Evolutionary conservation across 2,888 invertebrate species (phyloP).

Genomic region (Gasteruption jaculator): DNA sequence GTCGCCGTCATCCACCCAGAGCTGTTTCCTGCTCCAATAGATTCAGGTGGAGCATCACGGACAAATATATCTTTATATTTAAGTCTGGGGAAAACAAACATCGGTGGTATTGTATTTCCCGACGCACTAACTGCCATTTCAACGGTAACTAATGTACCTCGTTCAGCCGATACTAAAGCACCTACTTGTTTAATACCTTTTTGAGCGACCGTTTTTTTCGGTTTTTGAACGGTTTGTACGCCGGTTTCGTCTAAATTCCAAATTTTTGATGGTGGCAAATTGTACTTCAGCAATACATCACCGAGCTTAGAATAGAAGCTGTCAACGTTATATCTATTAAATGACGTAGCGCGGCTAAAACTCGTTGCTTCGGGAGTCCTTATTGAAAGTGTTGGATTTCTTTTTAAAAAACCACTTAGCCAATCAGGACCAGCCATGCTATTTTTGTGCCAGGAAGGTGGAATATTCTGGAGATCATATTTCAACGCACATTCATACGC

Average conservation of each 20-base stretch:
- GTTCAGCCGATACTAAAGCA: slow-evolving; percentile 19
- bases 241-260: slow-evolving; percentile 37
- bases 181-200: slow-evolving; percentile 19
- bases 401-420: slow-evolving; percentile 32
- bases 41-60: slow-evolving; percentile 31
- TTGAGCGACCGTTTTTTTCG: slow-evolving; percentile 16
- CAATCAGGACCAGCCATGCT: slow-evolving; percentile 35
- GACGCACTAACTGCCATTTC: slow-evolving; percentile 24
- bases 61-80: slow-evolving; percentile 27
- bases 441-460: slow-evolving; percentile 25
- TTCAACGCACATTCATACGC: slow-evolving; percentile 26
- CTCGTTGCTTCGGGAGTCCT: slow-evolving; percentile 15
- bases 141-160: slow-evolving; percentile 26
- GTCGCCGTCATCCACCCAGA: slow-evolving; percentile 37
- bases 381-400: slow-evolving; percentile 18
- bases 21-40: slow-evolving; percentile 36
- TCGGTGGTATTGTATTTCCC: slow-evolving; percentile 27
- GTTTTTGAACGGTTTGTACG: slow-evolving; percentile 23
- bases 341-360: slow-evolving; percentile 9
- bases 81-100: slow-evolving; percentile 35
- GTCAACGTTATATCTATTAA: slow-evolving; percentile 10
- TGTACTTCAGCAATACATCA: slow-evolving; percentile 18
- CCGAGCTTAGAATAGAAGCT: slow-evolving; percentile 6
- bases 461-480: slow-evolving; percentile 22
- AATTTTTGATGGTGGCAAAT: slow-evolving; percentile 25